Percentiles rank a stretch among this genome's conserved stretches.
Conservation (phyloP, 92 coral and sea anemone genomes). For the Blastomussa wellsi region DNA sequence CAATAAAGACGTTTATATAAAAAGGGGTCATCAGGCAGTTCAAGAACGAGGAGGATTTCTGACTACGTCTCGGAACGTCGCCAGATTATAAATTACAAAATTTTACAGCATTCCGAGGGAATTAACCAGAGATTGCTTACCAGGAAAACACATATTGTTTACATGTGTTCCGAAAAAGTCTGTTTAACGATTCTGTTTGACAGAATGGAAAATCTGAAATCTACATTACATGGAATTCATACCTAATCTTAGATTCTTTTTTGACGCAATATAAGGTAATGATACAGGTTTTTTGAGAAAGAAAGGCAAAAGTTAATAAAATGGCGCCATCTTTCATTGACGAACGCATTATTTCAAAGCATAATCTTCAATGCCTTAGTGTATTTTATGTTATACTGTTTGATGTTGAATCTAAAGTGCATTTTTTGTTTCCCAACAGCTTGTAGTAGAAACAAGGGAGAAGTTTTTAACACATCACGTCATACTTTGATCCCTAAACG, state of each 20-base stretch:
- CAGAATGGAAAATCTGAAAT: not conserved
- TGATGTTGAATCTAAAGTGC: not conserved
- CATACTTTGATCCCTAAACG: not conserved
- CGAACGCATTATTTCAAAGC: not conserved
- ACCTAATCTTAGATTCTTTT: not conserved
- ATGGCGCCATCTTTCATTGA: not conserved
- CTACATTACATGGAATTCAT: not conserved
- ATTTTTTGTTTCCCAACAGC: not conserved
- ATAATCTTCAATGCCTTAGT: not conserved
- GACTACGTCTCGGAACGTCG: not conserved
- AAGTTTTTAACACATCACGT: no score
- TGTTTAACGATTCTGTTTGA: no score
- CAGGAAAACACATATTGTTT: not conserved
- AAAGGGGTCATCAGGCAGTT: not conserved
- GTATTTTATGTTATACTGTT: not conserved
- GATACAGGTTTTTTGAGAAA: not conserved
- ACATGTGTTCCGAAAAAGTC: not conserved
- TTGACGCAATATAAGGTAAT: not conserved
- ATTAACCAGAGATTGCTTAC: constrained; percentile 2
- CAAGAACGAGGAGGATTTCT: not conserved
- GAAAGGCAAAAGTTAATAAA: not conserved
- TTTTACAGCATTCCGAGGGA: not conserved
- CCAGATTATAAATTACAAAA: not conserved
- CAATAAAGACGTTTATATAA: not conserved
- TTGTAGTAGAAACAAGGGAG: no score